Percentiles rank a stretch among this genome's conserved stretches.
Evolutionary conservation across 2,888 invertebrate species (phyloP).

Genomic region (Hirtodrosophila cameraria): DNA sequence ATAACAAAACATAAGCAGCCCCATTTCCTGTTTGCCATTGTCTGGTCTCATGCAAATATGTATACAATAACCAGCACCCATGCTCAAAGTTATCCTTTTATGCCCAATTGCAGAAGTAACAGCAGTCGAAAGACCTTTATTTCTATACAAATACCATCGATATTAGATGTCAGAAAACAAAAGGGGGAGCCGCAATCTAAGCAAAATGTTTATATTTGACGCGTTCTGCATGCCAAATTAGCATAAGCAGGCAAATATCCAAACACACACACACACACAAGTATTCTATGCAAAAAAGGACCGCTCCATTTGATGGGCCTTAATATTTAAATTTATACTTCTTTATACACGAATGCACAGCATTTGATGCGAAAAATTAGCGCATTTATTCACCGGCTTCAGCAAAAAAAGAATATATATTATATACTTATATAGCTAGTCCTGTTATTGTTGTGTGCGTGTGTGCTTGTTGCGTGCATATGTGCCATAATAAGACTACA

Average conservation of each 20-base stretch:
- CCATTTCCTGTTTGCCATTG: conserved; percentile 58
- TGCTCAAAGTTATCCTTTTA: conserved; percentile 16
- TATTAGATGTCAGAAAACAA: conserved; percentile 46
- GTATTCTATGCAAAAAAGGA: neutral
- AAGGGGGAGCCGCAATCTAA: conserved; percentile 42
- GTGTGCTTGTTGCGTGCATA: conserved; percentile 21
- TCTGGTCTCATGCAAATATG: conserved; percentile 40
- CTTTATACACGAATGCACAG: conserved; percentile 66
- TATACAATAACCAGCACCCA: neutral
- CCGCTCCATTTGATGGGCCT: conserved; percentile 1
- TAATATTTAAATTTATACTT: conserved; percentile 58
- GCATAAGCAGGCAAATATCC: conserved; percentile 52
- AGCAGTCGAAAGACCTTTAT: conserved; percentile 16
- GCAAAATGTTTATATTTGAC: conserved; percentile 54
- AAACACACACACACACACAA: neutral
- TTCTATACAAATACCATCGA: conserved; percentile 45
- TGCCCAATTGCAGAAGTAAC: conserved; percentile 44
- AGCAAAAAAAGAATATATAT: conserved; percentile 14
- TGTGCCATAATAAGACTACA: conserved; percentile 29
- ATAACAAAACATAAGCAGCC: conserved; percentile 26
- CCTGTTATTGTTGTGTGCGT: neutral
- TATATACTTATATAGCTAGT: neutral
- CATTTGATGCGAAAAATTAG: conserved; percentile 71
- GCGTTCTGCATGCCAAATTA: conserved; percentile 65
- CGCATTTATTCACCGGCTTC: conserved; percentile 48